Percentiles rank a stretch among this genome's conserved stretches.
Evolutionary conservation across 2,797 vertebrate genomes (phyloP).

Genomic region (Choloepus didactylus): DNA sequence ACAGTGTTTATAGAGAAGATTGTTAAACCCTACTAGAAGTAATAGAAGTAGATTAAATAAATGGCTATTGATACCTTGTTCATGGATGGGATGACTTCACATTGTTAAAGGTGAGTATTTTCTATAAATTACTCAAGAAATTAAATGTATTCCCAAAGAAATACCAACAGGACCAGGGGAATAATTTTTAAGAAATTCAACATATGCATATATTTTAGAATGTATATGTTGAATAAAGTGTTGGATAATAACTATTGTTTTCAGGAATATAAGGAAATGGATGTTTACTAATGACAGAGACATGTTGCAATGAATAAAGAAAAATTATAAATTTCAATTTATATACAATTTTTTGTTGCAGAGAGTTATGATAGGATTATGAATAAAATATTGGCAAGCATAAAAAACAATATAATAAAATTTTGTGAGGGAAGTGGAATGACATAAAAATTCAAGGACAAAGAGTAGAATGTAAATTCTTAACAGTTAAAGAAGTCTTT

Average conservation of each 20-base stretch:
- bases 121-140: neutral
- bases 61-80: neutral
- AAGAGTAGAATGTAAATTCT: neutral
- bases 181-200: conserved; percentile 21
- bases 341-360: neutral
- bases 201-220: neutral
- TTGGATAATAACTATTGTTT: no score
- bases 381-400: neutral
- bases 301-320: neutral
- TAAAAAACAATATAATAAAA: neutral
- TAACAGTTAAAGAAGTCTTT: neutral
- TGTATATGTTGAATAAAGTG: neutral
- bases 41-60: neutral
- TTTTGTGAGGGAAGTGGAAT: neutral
- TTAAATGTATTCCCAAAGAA: neutral
- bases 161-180: neutral
- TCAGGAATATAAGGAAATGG: no score
- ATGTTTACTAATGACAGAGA: neutral
- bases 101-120: neutral
- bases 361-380: neutral
- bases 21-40: neutral
- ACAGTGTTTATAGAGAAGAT: neutral
- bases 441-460: neutral
- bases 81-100: neutral
- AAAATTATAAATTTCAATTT: conserved; percentile 6